phyloP scores from a whole-genome alignment of 2,113 vertebrate species.

The Python bivittatus region DNA sequence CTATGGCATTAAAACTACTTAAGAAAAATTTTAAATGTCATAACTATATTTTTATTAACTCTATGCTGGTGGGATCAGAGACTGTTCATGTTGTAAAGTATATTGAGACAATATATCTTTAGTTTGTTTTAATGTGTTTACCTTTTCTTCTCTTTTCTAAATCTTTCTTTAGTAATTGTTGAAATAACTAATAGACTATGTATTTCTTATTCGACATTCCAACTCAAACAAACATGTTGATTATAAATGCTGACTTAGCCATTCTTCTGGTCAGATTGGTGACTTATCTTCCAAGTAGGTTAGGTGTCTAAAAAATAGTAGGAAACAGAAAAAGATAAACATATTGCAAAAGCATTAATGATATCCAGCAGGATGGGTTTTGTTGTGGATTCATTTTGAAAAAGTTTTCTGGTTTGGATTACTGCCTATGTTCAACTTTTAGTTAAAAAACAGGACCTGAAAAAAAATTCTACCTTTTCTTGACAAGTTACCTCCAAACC shows the following conservation, averaged over 20 bases:
- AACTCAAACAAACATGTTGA: conserved; percentile 31
- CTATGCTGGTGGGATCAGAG: background rate
- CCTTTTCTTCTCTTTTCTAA: background rate
- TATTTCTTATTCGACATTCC: conserved; percentile 2
- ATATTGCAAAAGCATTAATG: conserved; percentile 44
- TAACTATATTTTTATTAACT: background rate
- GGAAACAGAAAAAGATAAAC: conserved; percentile 49
- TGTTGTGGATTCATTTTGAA: background rate
- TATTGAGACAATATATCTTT: background rate
- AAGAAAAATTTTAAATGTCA: background rate
- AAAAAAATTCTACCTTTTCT: conserved; percentile 27
- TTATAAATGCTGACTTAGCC: background rate
- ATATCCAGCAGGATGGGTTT: conserved; percentile 37
- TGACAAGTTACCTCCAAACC: background rate
- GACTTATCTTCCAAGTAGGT: conserved; percentile 37
- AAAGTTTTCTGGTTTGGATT: conserved; percentile 30
- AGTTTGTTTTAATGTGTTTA: background rate
- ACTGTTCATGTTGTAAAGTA: background rate
- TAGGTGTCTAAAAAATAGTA: conserved; percentile 44
- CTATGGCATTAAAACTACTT: background rate
- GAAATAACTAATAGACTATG: background rate
- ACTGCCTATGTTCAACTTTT: background rate
- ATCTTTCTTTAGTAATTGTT: background rate
- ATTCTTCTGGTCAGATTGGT: background rate
- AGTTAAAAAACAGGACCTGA: conserved; percentile 22